phyloP scores from a whole-genome alignment of 2,888 invertebrate species.

The Salticus scenicus region DNA sequence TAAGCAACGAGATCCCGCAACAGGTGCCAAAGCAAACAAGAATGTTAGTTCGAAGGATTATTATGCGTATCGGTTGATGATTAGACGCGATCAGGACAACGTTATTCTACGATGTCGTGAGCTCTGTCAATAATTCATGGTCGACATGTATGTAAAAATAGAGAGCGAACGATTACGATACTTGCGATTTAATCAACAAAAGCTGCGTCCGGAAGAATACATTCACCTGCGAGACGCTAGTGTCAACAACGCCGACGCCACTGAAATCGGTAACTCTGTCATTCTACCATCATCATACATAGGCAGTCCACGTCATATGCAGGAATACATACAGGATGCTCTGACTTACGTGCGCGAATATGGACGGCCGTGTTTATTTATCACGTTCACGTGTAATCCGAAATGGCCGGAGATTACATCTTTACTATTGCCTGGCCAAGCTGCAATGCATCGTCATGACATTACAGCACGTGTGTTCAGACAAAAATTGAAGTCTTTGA shows the following conservation, averaged over 20 bases:
- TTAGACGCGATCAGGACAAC: too few species aligned
- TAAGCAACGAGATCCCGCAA: too few species aligned
- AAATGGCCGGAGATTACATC: slow-evolving; percentile 74
- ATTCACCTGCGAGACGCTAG: slow-evolving; percentile 71
- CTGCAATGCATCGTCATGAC: slow-evolving; percentile 70
- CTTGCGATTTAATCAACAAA: slow-evolving; percentile 72
- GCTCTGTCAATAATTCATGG: too few species aligned
- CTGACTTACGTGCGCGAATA: slow-evolving; percentile 76
- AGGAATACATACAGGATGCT: slow-evolving; percentile 76
- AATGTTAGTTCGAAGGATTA: too few species aligned
- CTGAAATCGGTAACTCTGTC: background rate
- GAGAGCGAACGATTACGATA: slow-evolving; percentile 73
- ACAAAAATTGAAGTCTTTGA: slow-evolving; percentile 72
- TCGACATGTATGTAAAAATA: slow-evolving; percentile 73
- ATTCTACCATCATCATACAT: slow-evolving; percentile 35
- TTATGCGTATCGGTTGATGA: too few species aligned
- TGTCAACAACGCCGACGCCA: background rate
- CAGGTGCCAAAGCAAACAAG: too few species aligned
- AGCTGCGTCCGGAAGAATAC: slow-evolving; percentile 73
- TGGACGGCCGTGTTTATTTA: slow-evolving; percentile 77
- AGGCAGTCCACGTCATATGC: slow-evolving; percentile 74
- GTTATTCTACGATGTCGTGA: too few species aligned
- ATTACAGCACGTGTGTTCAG: slow-evolving; percentile 72
- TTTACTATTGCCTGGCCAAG: slow-evolving; percentile 69
- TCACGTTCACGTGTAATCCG: slow-evolving; percentile 77